Percentiles rank a stretch among this genome's conserved stretches.
Conservation (phyloP, 1,140 invertebrate genomes). For the Neodiprion virginianus region DNA sequence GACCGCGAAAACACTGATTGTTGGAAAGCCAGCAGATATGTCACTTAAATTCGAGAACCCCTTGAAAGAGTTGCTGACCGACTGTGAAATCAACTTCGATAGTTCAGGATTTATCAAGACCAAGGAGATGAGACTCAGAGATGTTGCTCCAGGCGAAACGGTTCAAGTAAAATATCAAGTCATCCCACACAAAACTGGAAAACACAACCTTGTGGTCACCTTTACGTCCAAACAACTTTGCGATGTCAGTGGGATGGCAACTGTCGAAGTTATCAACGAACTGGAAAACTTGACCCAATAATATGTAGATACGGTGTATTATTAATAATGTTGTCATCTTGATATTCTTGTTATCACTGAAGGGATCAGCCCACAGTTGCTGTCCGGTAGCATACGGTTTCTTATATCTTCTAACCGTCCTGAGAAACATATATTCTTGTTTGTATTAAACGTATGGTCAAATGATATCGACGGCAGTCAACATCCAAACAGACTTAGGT, state of each 20-base stretch:
- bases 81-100: conserved; percentile 67
- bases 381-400: too few species aligned
- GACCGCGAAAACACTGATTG: conserved; percentile 57
- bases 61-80: conserved; percentile 62
- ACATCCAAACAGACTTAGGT: too few species aligned
- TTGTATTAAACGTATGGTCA: too few species aligned
- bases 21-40: conserved; percentile 58
- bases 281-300: too few species aligned
- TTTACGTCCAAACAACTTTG: conserved; percentile 67
- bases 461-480: too few species aligned
- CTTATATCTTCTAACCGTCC: too few species aligned
- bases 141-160: conserved; percentile 53
- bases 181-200: conserved; percentile 54
- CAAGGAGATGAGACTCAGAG: conserved; percentile 55
- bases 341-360: too few species aligned
- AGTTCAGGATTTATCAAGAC: conserved; percentile 65
- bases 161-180: conserved; percentile 56
- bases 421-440: too few species aligned
- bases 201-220: conserved; percentile 62
- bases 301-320: too few species aligned
- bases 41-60: conserved; percentile 70
- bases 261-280: neutral
- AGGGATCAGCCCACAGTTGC: too few species aligned
- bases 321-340: too few species aligned
- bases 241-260: conserved; percentile 67